Evolutionary conservation across 2,113 vertebrate genomes (phyloP), one percentile per base, ranked within the genome.

Genomic region (Stomatorhinus ivindoensis): DNA sequence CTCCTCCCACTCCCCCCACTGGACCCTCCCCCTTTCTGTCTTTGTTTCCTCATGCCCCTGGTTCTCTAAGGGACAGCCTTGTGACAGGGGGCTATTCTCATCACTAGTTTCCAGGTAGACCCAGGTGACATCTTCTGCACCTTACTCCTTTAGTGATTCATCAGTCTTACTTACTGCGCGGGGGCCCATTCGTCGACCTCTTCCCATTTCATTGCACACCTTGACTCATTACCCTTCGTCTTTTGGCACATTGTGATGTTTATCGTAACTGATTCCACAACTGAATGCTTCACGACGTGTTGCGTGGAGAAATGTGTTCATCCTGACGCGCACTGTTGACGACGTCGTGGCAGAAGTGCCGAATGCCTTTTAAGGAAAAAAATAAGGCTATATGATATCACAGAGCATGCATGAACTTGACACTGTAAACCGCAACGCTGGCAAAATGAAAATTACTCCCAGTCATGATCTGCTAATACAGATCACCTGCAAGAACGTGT

Each of bases 61-160:
- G 15, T 84, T 92, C 92, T 94, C 97, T 98, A 97, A 98, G 96
- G 94, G 98, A 94, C 95, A 96, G 95, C 97, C 92, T 93, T 95
- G 96, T 96, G 97, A 97, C 95, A 97, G 97, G 97, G 97, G 9
- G 96, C 94, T 98, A 97, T 98, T 98, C 98, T 97, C 98, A 98
- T 94, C 93, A 93, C 94, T 94, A 91, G 95, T 95, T 95, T 96
- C n/a, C 94, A 95, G 92, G 94, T 93, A 89, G 97, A 98, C 95
- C 95, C 97, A 98, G 98, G 97, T 97, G 97, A 95, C 91, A 92
- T 89, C 91, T 90, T 82, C 55, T 11, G 61, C 61, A 31, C n/a
- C 27, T 69, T 10, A 24, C 53, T 55, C 19, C 21, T 55, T 24
- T 55, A 55, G 53, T 65, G 58, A 9, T 31, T 11, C 10, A 3